Base-by-base conservation (phyloP, 1,140 invertebrate genomes). In the Drosophila yakuba region DNA sequence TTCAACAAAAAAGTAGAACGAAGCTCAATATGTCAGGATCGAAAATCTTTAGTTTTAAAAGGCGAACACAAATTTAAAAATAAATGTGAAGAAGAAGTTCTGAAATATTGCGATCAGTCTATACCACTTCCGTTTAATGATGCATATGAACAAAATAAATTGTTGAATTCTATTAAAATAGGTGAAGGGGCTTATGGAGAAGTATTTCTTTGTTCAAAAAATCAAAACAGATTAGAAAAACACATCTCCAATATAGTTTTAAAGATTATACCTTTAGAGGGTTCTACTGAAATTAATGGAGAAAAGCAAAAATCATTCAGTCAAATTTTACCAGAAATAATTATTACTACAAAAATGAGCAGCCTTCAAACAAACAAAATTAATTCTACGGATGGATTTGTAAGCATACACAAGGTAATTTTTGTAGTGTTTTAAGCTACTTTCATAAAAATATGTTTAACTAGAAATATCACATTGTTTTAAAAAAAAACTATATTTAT, bases 111-210 rank as follows among this genome's bases (percentile, higher is more conserved):
- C 89, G 92, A 93, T 63, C 95, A 96, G 92, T 91, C 84, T n/a
- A 93, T 93, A 66, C 93, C 94, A 28, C 74, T 95, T 61, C 83
- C 91, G 50, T 96, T 96, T 92, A 93, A 94, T 85, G 86, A 93
- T 91, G 94, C 94, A 78, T 96, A 95, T 92, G 92, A 94, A 54
- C 89, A 94, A 72, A 90, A 94, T 28, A 93, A 93, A 38, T 91
- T 96, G 71, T 90, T 94, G 68, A 92, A 95, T 55, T 96, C 96
- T 84, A 94, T 93, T 68, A 99, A 98, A 94, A 96, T 98, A 77
- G 97, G 97, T 8, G 98, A 99, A 93, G 98, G 98, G 17, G 96
- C 97, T 17, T 98, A 97, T 86, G 97, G 97, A 1, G 98, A 99
- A 93, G 98, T 98, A 4, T 98, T 97, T 78, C 93, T 94, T 44